phyloP scores from a whole-genome alignment of 1,140 invertebrate genomes.

The Drosophila arizonae region DNA sequence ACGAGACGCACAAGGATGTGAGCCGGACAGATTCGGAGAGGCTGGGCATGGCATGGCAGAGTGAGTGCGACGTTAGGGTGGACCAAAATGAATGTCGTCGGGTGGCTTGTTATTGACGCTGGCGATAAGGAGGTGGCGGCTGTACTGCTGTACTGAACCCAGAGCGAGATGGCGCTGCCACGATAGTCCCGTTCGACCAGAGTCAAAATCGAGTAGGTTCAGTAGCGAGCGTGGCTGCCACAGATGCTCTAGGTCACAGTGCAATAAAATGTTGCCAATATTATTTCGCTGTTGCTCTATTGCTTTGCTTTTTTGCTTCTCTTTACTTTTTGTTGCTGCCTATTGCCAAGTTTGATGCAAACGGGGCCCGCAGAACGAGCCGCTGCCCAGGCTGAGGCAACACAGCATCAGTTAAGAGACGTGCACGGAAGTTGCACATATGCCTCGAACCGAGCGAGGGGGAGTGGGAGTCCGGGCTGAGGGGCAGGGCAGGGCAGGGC shows the following conservation, averaged over 20 bases:
- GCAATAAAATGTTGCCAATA: conserved; percentile 82
- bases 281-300: conserved; percentile 73
- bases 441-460: conserved; percentile 36
- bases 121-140: conserved; percentile 65
- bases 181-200: conserved; percentile 53
- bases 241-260: conserved; percentile 70
- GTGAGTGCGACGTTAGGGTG: conserved; percentile 8
- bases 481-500: neutral
- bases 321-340: conserved; percentile 38
- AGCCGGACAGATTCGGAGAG: neutral
- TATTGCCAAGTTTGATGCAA: conserved; percentile 77
- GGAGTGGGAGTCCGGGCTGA: neutral
- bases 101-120: conserved; percentile 70
- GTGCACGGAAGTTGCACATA: conserved; percentile 77
- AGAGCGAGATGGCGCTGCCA: conserved; percentile 46
- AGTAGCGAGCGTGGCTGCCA: conserved; percentile 22
- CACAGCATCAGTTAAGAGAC: conserved; percentile 72
- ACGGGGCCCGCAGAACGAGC: conserved; percentile 23
- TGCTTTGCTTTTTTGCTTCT: conserved; percentile 46
- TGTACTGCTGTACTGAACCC: conserved; percentile 3
- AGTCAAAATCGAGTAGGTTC: conserved; percentile 74
- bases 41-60: conserved; percentile 9
- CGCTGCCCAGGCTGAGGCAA: conserved; percentile 22
- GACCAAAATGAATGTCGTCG: conserved; percentile 37
- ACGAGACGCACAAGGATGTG: conserved; percentile 74